Conservation (phyloP, 2,113 vertebrate species). For the Mastomys natalensis region DNA sequence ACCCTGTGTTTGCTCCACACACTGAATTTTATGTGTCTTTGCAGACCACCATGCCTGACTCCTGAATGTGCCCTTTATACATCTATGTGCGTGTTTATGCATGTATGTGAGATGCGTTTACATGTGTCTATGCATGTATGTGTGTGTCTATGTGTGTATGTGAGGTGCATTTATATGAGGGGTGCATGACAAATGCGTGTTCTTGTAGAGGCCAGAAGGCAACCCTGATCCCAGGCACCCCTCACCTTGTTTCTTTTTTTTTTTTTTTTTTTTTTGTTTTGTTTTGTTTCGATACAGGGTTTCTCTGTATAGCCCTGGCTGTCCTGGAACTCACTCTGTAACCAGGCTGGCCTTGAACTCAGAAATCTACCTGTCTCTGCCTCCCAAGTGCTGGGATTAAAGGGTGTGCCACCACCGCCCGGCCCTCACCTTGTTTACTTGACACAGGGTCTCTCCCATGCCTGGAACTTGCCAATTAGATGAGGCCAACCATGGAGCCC, state of each 20-base stretch:
- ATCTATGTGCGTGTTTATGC: background rate
- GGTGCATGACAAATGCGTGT: background rate
- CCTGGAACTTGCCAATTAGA: background rate
- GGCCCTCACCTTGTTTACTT: background rate
- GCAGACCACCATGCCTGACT: background rate
- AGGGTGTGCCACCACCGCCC: too few relatives aligned
- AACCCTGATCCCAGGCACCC: background rate
- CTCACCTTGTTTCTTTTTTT: background rate
- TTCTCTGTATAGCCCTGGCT: too few relatives aligned
- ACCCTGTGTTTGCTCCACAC: background rate
- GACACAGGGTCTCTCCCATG: background rate
- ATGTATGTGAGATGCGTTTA: background rate
- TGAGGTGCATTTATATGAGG: background rate
- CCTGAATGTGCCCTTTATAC: background rate
- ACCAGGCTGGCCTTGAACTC: too few relatives aligned
- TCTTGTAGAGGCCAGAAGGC: background rate
- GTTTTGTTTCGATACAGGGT: too few relatives aligned
- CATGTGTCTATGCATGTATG: background rate
- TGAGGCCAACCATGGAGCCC: background rate
- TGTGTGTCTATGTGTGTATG: background rate
- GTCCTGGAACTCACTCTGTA: too few relatives aligned
- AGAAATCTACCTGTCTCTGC: too few relatives aligned
- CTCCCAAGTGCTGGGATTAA: too few relatives aligned
- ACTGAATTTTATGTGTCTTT: background rate
- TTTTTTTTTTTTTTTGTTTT: too few relatives aligned